Evolutionary conservation across 2,888 invertebrate species (phyloP), one percentile per base, ranked within the genome.

Genomic region (Lathronympha strigana): DNA sequence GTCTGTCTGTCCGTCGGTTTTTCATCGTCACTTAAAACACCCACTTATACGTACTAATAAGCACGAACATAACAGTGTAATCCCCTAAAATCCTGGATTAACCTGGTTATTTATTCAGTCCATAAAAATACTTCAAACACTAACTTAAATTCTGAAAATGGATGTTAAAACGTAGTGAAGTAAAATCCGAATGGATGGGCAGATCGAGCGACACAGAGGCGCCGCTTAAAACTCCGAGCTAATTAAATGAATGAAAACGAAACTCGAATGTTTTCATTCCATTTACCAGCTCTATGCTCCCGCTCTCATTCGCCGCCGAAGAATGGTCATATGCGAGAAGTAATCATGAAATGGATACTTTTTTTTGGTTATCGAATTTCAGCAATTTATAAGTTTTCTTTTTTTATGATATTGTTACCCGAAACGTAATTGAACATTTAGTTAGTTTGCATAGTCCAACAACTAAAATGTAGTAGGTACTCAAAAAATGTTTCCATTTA

Each of bases 181-280:
- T 78, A 81, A 77, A 76, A 78, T 77, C 76, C 75, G 76, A 84
- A 82, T 78, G 82, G 78, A 80, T 81, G 78, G 80, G 76, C 78
- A 79, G 79, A 76, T 74, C 71, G 73, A 76, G 82, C 86, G 88
- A 83, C 87, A 79, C 76, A 66, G 78, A 76, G 89, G 86, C 88
- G 90, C 86, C 87, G 81, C 78, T 84, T 87, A 81, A 88, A 88
- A 87, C 86, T 85, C 83, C 72, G 72, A 21, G 73, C 87, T 90
- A 91, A 90, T 90, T 90, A 88, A 89, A 89, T 86, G 82, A 87
- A 89, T 88, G 88, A 90, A 90, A 90, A 88, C 82, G 87, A 88
- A 90, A 87, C 88, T 87, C 83, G 71, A 83, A 87, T 90, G 89
- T 90, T 91, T 90, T 90, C 88, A 84, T 90, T 90, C 85, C 87